phyloP scores from a whole-genome alignment of 1,140 invertebrate species.

The Ceratoteleas bidentatus region DNA sequence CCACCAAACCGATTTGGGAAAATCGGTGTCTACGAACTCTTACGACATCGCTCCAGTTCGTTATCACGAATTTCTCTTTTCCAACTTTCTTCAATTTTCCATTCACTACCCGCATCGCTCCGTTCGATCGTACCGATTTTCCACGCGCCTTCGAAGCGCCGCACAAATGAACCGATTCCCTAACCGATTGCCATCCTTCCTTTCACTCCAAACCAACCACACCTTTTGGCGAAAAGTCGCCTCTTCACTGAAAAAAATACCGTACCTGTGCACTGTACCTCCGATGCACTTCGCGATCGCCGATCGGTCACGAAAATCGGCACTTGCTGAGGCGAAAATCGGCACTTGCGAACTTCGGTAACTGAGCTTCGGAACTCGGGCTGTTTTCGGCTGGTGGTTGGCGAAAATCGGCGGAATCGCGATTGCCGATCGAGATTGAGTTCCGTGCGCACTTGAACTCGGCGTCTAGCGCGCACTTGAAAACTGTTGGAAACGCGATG shows the following conservation, averaged over 20 bases:
- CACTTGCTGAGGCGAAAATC: conserved; percentile 54
- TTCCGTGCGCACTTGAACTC: conserved; percentile 65
- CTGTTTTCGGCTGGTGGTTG: not conserved
- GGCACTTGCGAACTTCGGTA: not conserved
- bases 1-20: too few relatives aligned
- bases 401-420: conserved; percentile 30
- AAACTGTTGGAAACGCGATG: conserved; percentile 70
- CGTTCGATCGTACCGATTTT: conserved; percentile 6
- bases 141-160: not conserved
- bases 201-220: not conserved
- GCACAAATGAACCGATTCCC: too few relatives aligned
- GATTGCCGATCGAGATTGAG: conserved; percentile 68
- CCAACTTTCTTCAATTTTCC: conserved; percentile 30
- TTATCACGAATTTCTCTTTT: conserved; percentile 51
- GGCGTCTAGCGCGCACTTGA: conserved; percentile 67
- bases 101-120: conserved; percentile 37
- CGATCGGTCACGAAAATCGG: conserved; percentile 61
- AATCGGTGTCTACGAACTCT: conserved; percentile 16
- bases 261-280: conserved; percentile 65
- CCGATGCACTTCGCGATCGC: conserved; percentile 49
- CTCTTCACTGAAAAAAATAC: conserved; percentile 24
- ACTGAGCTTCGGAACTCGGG: conserved; percentile 7
- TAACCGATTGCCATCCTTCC: not conserved
- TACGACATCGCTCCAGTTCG: conserved; percentile 40
- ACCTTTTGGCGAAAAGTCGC: too few relatives aligned